Base-by-base conservation (phyloP, 2,888 invertebrate genomes). In the Drosophila nigricruria region DNA sequence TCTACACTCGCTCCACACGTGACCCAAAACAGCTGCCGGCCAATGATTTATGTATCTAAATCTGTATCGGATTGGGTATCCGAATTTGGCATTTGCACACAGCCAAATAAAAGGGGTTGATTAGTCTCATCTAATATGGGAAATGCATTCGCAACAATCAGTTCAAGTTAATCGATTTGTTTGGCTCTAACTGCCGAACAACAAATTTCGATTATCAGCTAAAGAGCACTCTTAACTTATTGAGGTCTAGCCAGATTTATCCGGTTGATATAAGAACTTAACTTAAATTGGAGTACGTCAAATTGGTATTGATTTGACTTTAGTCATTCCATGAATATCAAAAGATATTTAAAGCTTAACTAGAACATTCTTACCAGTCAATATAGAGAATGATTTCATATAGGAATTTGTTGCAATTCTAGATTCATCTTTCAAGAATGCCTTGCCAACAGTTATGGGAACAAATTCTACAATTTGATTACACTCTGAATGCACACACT, bases 21-120 rank as follows among this genome's bases (percentile, higher is more conserved):
- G 77, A 77, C 77, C 73, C 77, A 45, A 36, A 63, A 20, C 74
- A 75, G 77, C 77, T 75, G 74, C 56, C 50, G 18, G 30, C 36
- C 42, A 57, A 62, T 77, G 73, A 77, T 75, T 77, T 77, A 75
- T 77, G 57, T 40, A 50, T 34, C 52, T 42, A 14, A 20, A 56
- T 25, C 61, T 42, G 47, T 18, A 54, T 32, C 52, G 32, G 20
- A 27, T 36, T 47, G 12, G 10, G 16, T 32, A 54, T 59, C 9
- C 14, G 27, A 36, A 53, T 30, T n/a, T 43, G 10, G 23, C 32
- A 30, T 40, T n/a, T 5, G 18, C 16, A 36, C 16, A 6, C 5
- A 27, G 10, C 1, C 23, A 14, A 8, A 6, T 20, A 42, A 20
- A 69, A 54, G 25, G 54, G 77, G 50, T 30, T 38, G 14, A 8